Evolutionary conservation across 2,888 invertebrate genomes (phyloP).

Genomic region (Amphipyra tragopoginis): DNA sequence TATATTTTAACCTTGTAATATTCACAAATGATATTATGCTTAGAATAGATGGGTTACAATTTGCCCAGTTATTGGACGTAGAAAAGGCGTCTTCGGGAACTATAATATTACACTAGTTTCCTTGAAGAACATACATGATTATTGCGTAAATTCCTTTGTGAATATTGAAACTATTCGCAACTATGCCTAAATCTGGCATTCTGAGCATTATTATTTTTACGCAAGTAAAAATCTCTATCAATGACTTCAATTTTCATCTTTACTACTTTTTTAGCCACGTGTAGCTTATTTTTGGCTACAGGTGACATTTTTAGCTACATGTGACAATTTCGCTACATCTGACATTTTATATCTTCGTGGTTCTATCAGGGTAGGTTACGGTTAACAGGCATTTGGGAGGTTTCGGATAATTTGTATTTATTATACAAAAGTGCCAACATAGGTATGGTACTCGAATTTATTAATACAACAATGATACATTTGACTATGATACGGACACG

Average conservation of each 20-base stretch:
- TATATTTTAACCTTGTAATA: conserved; percentile 38
- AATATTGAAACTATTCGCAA: conserved; percentile 39
- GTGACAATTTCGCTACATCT: conserved; percentile 1
- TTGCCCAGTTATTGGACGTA: conserved; percentile 1
- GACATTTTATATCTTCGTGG: conserved; percentile 27
- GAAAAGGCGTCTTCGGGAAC: conserved; percentile 48
- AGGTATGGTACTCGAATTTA: conserved; percentile 61
- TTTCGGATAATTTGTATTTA: conserved; percentile 50
- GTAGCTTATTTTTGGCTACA: conserved; percentile 13
- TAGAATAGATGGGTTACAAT: conserved; percentile 14
- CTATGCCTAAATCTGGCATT: conserved; percentile 25
- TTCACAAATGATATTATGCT: conserved; percentile 60
- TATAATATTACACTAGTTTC: conserved; percentile 52
- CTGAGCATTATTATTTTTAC: conserved; percentile 57
- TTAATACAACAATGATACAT: conserved; percentile 50
- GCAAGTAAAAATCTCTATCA: conserved; percentile 55
- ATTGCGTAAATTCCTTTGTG: conserved; percentile 54
- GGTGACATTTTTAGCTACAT: conserved; percentile 9
- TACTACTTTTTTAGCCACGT: conserved; percentile 15
- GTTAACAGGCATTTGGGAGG: conserved; percentile 43
- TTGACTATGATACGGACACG: conserved; percentile 22
- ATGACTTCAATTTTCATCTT: conserved; percentile 39
- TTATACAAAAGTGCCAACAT: conserved; percentile 58
- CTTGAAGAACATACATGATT: conserved; percentile 42
- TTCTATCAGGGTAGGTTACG: conserved; percentile 54